Evolutionary conservation across 1,140 invertebrate genomes (phyloP).

Genomic region (Drosophila quadrilineata): DNA sequence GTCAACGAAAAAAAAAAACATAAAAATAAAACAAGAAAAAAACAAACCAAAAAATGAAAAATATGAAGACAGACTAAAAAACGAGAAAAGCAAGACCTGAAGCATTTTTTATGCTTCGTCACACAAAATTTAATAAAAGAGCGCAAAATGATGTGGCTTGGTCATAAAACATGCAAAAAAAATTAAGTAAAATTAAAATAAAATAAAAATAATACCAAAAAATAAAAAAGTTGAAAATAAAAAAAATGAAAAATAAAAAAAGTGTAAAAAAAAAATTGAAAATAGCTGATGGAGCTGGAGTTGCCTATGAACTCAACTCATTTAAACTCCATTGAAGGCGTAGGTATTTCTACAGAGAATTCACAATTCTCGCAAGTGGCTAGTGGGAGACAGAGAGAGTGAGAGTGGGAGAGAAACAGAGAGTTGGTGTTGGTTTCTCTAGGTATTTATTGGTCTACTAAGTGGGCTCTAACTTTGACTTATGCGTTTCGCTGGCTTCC

Average conservation of each 20-base stretch:
- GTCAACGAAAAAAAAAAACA: slow-evolving; percentile 21
- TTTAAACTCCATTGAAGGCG: no score
- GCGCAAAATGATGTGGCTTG: slow-evolving; percentile 33
- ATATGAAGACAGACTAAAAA: no score
- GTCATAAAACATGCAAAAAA: slow-evolving; percentile 27
- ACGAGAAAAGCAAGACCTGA: slow-evolving; percentile 64
- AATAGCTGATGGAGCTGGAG: no score
- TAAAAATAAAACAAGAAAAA: slow-evolving; percentile 3
- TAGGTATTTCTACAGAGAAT: no score
- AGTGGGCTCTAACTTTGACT: slow-evolving; percentile 75
- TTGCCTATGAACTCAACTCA: no score
- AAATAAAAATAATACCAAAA: no score
- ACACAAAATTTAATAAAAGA: slow-evolving; percentile 68
- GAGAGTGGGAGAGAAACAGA: neutral
- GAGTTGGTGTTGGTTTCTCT: slow-evolving; percentile 41
- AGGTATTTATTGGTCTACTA: slow-evolving; percentile 74
- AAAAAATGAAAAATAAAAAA: no score
- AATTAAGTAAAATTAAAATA: no score
- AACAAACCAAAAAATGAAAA: no score
- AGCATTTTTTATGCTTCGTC: slow-evolving; percentile 30
- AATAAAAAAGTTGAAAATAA: no score
- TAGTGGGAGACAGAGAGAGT: neutral
- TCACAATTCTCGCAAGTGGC: no score
- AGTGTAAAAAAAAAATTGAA: no score
- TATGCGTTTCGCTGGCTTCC: slow-evolving; percentile 35